phyloP scores from a whole-genome alignment of 1,140 invertebrate genomes.

The Drosophila simulans region DNA sequence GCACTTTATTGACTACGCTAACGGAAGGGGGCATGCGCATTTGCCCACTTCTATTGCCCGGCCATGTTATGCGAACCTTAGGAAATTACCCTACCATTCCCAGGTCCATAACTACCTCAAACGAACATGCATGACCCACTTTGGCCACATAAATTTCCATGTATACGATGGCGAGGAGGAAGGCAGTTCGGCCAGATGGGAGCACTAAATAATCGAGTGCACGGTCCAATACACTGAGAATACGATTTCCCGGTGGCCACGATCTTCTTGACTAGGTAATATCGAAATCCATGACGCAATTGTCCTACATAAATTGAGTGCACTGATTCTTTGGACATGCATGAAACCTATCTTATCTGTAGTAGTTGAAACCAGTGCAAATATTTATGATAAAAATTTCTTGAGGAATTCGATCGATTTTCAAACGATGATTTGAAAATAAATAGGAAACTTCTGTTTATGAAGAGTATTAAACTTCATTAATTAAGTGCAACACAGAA shows the following conservation, averaged over 20 bases:
- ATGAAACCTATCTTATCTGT: constrained; percentile 15
- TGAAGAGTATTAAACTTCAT: constrained; percentile 10
- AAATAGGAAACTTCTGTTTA: not conserved
- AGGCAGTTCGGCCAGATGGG: constrained; percentile 19
- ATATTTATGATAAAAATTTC: not conserved
- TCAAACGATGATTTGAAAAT: not conserved
- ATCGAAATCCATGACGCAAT: constrained; percentile 20
- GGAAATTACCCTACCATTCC: constrained; percentile 52
- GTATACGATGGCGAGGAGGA: constrained; percentile 17
- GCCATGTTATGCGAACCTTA: constrained; percentile 56
- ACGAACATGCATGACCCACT: constrained; percentile 68
- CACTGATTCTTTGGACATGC: not conserved
- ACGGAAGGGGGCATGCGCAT: constrained; percentile 32
- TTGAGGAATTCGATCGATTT: not conserved
- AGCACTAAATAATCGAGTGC: constrained; percentile 55
- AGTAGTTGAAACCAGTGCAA: not conserved
- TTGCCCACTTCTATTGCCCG: constrained; percentile 29
- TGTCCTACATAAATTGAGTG: not conserved
- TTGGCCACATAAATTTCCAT: constrained; percentile 60
- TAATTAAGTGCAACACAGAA: constrained; percentile 29
- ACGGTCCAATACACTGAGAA: constrained; percentile 45
- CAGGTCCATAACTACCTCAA: constrained; percentile 29
- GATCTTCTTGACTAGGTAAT: constrained; percentile 6
- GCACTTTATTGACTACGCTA: constrained; percentile 60
- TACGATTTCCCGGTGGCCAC: constrained; percentile 18